Percentiles rank a stretch among this genome's conserved stretches.
Conservation (phyloP, 64 coral and sea anemone genomes). For the Platygyra sinensis region DNA sequence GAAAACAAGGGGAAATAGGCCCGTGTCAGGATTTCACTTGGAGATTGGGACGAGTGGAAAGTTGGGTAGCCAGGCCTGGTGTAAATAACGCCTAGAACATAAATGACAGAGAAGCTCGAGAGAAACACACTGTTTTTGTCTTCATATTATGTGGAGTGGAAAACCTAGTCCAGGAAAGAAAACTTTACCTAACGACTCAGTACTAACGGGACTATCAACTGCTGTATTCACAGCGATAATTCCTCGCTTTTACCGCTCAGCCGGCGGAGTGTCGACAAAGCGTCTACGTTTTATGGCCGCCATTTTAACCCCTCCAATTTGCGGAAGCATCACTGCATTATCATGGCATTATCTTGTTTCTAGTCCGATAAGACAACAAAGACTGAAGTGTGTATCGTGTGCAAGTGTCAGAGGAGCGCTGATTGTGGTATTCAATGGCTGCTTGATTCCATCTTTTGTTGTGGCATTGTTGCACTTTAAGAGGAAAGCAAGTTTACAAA, state of each 20-base stretch:
- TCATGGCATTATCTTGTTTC: constrained; percentile 67
- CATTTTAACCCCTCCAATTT: constrained; percentile 57
- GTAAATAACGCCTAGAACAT: neutral
- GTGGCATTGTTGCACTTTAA: constrained; percentile 52
- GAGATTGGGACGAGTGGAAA: too few relatives aligned
- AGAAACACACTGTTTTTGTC: too few relatives aligned
- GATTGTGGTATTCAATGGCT: constrained; percentile 55
- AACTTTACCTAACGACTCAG: neutral
- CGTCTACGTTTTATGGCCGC: neutral
- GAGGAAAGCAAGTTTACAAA: constrained; percentile 19
- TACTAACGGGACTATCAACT: neutral
- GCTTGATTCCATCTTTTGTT: constrained; percentile 61
- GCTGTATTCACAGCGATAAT: constrained; percentile 11
- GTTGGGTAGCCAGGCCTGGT: neutral
- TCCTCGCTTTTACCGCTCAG: constrained; percentile 18
- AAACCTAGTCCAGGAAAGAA: neutral
- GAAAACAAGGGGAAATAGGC: too few relatives aligned
- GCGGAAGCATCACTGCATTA: constrained; percentile 50
- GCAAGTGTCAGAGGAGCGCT: constrained; percentile 67
- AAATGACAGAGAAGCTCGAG: neutral
- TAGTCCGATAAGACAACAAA: constrained; percentile 38
- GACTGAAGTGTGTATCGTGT: constrained; percentile 69
- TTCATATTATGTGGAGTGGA: neutral
- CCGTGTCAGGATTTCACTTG: too few relatives aligned
- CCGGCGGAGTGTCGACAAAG: neutral